These are phyloP conservation scores for Macrochelys suwanniensis DNA, from an alignment of 2,797 vertebrate species.

Conservation along the genomic window DNA sequence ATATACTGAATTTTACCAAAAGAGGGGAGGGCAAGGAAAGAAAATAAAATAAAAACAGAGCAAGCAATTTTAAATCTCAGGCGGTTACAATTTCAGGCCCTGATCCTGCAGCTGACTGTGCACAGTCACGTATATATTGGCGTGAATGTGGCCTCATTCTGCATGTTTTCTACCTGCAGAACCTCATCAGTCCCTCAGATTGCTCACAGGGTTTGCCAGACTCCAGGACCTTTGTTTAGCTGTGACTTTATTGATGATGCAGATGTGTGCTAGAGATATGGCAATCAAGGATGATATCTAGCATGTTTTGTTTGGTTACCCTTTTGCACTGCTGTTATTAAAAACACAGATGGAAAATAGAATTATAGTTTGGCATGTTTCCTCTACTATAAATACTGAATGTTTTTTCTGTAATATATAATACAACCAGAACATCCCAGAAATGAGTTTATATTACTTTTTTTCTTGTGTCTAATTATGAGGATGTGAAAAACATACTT, in stretches of 20 bases:
- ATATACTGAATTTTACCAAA: background rate
- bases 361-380: slow-evolving; percentile 42
- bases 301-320: slow-evolving; percentile 31
- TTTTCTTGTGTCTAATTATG: slow-evolving; percentile 61
- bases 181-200: background rate
- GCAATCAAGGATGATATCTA: background rate
- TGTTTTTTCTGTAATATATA: slow-evolving; percentile 4
- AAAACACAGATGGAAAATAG: background rate
- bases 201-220: background rate
- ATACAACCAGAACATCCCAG: slow-evolving; percentile 36
- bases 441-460: slow-evolving; percentile 43
- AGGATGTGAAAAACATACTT: slow-evolving; percentile 57
- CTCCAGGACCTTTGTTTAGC: background rate
- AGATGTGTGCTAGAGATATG: slow-evolving; percentile 31
- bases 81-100: background rate
- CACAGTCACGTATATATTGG: background rate
- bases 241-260: background rate
- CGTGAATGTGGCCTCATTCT: background rate
- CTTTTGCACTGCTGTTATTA: slow-evolving; percentile 39
- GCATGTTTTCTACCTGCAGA: background rate
- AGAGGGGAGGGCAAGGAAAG: background rate
- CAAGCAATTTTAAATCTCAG: background rate
- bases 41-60: background rate
- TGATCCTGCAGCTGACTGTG: background rate
- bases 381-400: slow-evolving; percentile 38